phyloP scores from a whole-genome alignment of 2,797 vertebrate genomes.

The Tragelaphus eurycerus region DNA sequence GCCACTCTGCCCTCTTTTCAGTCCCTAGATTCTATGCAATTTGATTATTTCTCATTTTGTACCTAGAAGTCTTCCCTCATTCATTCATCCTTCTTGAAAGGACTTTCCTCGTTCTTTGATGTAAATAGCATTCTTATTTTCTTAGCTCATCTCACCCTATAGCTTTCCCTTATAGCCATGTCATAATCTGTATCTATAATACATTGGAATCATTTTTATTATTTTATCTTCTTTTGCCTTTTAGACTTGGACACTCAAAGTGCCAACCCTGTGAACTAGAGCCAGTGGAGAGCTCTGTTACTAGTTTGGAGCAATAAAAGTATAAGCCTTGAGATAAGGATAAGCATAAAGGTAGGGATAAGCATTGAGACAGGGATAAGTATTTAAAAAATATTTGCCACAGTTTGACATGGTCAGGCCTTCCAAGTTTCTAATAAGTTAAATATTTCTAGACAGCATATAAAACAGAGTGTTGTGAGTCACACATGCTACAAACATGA shows the following conservation, averaged over 20 bases:
- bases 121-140: background rate
- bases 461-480: background rate
- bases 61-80: background rate
- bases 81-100: background rate
- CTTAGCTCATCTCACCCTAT: background rate
- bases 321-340: background rate
- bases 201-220: background rate
- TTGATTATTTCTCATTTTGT: background rate
- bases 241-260: background rate
- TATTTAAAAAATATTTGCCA: background rate
- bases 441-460: background rate
- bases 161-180: background rate
- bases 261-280: background rate
- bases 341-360: background rate
- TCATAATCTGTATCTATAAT: background rate
- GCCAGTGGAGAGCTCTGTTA: background rate
- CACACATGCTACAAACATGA: accelerated
- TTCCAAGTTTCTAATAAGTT: background rate
- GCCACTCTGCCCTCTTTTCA: background rate
- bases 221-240: background rate
- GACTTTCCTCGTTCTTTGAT: background rate
- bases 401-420: background rate
- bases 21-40: background rate
- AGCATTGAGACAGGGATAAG: background rate
- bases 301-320: background rate